phyloP scores from a whole-genome alignment of 2,113 vertebrate species.

The Myiopsitta monachus region DNA sequence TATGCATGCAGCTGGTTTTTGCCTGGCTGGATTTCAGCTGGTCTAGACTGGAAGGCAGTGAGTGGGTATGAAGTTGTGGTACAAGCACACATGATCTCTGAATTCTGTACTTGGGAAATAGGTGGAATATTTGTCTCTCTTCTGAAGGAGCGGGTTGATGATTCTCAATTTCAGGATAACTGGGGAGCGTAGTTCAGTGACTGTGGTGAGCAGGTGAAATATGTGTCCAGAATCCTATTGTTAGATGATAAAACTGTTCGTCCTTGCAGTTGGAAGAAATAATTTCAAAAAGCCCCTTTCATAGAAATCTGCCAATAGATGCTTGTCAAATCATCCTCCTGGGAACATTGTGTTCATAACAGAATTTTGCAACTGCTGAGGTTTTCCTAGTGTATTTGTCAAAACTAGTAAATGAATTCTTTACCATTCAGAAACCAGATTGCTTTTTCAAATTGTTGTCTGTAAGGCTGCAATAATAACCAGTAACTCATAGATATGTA shows the following conservation, averaged over 20 bases:
- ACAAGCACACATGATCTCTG: neutral
- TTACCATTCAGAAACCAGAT: neutral
- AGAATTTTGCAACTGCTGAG: neutral
- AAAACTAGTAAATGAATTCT: neutral
- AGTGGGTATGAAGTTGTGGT: neutral
- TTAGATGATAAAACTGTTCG: neutral
- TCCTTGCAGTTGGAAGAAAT: neutral
- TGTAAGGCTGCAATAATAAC: neutral
- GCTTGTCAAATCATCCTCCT: neutral
- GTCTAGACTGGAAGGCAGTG: neutral
- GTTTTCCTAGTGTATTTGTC: neutral
- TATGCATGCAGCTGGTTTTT: neutral
- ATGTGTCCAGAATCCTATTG: neutral
- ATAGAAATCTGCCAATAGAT: slow-evolving; percentile 1
- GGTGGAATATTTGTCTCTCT: neutral
- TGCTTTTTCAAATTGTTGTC: neutral
- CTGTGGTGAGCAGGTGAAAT: neutral
- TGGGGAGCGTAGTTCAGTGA: neutral
- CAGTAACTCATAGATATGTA: neutral
- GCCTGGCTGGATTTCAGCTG: slow-evolving; percentile 31
- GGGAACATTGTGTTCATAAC: neutral
- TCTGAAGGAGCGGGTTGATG: neutral
- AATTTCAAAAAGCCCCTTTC: neutral
- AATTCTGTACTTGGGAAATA: neutral
- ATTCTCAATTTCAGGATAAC: neutral